Percentiles rank a stretch among this genome's conserved stretches.
phyloP scores from a whole-genome alignment of 2,113 vertebrate species.

The Mola mola region DNA sequence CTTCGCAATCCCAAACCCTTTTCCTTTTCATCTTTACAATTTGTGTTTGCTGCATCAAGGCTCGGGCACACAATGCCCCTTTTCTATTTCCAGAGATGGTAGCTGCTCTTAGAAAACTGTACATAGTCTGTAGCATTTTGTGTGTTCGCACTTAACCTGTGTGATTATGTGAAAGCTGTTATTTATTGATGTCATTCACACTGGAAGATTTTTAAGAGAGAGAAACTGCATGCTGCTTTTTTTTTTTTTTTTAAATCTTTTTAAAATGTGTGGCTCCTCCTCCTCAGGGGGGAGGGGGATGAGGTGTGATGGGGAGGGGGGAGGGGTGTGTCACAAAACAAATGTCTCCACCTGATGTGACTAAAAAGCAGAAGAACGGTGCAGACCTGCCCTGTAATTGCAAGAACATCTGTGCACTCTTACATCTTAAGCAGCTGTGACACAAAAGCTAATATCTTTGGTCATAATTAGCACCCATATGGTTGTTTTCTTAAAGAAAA shows the following conservation, averaged over 20 bases:
- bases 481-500: slow-evolving; percentile 51
- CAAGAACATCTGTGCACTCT: slow-evolving; percentile 82
- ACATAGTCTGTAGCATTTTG: slow-evolving; percentile 71
- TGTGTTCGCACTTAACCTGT: slow-evolving; percentile 77
- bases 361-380: slow-evolving; percentile 59
- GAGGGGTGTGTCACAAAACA: slow-evolving; percentile 52
- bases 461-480: slow-evolving; percentile 67
- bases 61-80: slow-evolving; percentile 8
- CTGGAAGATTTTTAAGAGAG: slow-evolving; percentile 67
- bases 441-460: slow-evolving; percentile 60
- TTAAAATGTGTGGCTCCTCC: slow-evolving; percentile 1
- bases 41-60: slow-evolving; percentile 14
- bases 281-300: slow-evolving; percentile 30
- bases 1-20: slow-evolving; percentile 28
- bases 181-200: slow-evolving; percentile 82
- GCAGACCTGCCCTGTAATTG: slow-evolving; percentile 71
- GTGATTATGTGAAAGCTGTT: slow-evolving; percentile 64
- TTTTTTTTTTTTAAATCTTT: slow-evolving; percentile 43
- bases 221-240: slow-evolving; percentile 54
- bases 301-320: slow-evolving; percentile 25
- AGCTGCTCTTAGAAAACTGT: slow-evolving; percentile 69
- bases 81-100: slow-evolving; percentile 32
- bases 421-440: slow-evolving; percentile 69
- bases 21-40: slow-evolving; percentile 24
- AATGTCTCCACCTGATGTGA: slow-evolving; percentile 79